Evolutionary conservation across 2,888 invertebrate genomes (phyloP).

Genomic region (Azorinus chamasolen): DNA sequence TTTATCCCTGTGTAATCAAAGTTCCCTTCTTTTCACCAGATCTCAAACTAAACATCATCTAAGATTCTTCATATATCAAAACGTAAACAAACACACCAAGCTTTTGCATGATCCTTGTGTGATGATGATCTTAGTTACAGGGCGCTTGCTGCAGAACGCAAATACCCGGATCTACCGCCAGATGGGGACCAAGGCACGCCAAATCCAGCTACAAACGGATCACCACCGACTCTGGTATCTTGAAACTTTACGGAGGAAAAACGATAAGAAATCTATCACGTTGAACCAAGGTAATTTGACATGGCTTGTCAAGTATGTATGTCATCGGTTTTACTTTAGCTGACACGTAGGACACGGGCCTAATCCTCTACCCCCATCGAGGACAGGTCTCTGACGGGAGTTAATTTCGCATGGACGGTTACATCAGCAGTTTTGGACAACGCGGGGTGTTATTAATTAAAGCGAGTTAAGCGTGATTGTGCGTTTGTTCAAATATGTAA

Average conservation of each 20-base stretch:
- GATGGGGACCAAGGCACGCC: slow-evolving; percentile 30
- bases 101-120: slow-evolving; percentile 13
- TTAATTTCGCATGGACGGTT: slow-evolving; percentile 45
- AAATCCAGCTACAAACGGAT: slow-evolving; percentile 46
- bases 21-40: too few relatives aligned
- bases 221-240: slow-evolving; percentile 30
- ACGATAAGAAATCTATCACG: slow-evolving; percentile 43
- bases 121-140: slow-evolving; percentile 15
- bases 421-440: slow-evolving; percentile 22
- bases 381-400: slow-evolving; percentile 29
- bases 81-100: slow-evolving; percentile 34
- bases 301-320: slow-evolving; percentile 17
- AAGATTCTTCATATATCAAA: slow-evolving; percentile 37
- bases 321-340: slow-evolving; percentile 23
- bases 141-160: slow-evolving; percentile 19
- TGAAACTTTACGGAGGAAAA: slow-evolving; percentile 29
- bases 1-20: too few relatives aligned
- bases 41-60: not conserved
- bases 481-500: too few relatives aligned
- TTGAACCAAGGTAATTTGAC: slow-evolving; percentile 40
- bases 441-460: not conserved
- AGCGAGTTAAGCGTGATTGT: too few relatives aligned
- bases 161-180: slow-evolving; percentile 31
- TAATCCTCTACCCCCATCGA: slow-evolving; percentile 40
- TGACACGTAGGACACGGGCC: slow-evolving; percentile 21